Base-by-base conservation (phyloP, 2,888 invertebrate species). In the Nomada flava region DNA sequence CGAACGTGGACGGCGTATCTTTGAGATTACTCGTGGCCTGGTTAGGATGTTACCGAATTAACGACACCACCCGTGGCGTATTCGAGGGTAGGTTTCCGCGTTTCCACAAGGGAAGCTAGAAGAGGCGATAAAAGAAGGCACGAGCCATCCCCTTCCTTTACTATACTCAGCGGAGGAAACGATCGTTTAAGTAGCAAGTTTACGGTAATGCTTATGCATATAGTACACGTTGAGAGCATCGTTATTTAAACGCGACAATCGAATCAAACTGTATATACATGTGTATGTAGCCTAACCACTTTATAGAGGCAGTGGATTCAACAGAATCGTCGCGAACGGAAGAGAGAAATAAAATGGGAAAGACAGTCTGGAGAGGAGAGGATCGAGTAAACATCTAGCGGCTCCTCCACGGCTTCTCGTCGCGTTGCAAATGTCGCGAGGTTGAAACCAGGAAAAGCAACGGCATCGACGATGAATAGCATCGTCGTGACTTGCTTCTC, bases 21-120 rank as follows among this genome's bases (percentile, higher is more conserved):
- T 85, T 50, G 52, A 36, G 80, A 68, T 71, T 83, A 57, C 68
- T 44, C 10, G 36, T 20, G 59, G 23, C 20, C 67, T 47, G 52
- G 72, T 75, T 77, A 69, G 50, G 68, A 67, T 67, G 59, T 42
- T 29, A 76, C 42, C 68, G 63, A 83, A 86, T 86, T 86, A 86
- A 86, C 78, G 68, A 67, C 60, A 26, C 80, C 77, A 23, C 78
- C 82, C 76, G 74, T 26, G 36, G 76, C 9, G 72, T 29, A 53
- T 76, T 42, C 50, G 55, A 68, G 77, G 70, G 60, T 62, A n/a
- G 47, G 42, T 52, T 59, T 78, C 44, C 83, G 11, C 64, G 67
- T 65, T 64, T 73, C 2, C 73, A 57, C 68, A 29, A 53, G 75
- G 83, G 76, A 55, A 2, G 47, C 55, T 23, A 72, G 50, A 70